Base-by-base conservation (phyloP, 2,113 vertebrate species). In the Gambusia affinis region DNA sequence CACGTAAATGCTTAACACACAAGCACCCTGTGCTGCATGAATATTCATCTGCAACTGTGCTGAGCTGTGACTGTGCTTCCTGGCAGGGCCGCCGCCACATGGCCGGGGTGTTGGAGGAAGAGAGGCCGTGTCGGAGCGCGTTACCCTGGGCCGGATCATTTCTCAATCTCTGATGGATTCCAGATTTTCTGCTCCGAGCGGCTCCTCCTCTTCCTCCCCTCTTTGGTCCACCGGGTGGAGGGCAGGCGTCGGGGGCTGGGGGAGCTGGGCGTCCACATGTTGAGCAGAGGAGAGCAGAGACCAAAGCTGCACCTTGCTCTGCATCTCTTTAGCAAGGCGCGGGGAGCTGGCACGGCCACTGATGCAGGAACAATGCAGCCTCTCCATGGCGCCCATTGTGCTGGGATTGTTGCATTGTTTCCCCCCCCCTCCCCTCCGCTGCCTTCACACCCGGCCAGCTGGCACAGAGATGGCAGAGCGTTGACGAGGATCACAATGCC, bases 31-130 rank as follows among this genome's bases (percentile, higher is more conserved):
- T 73, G 72, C 78, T 66, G 67, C 88, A 94, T 94, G 93, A 94
- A 95, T 95, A 94, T 94, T 94, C 94, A 95, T 94, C 80, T 42
- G 77, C 91, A 94, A 93, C 91, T 94, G 93, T 93, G 93, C 88
- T 87, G 92, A 85, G 91, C 90, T 90, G 90, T 93, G 93, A 94
- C 92, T 93, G 88, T 90, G 80, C 84, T 91, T 84, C 73, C 90
- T 95, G 93, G 93, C 92, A 87, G 82, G 80, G 84, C 79, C 73
- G 69, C 61, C 83, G 89, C 92, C 93, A 94, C 93, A 94, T 93
- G 93, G 93, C 90, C 70, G 65, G 88, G 87, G 92, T 92, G 93
- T 89, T 79, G 73, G 76, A 86, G 85, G 84, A 82, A 84, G 86
- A 93, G 81, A 92, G 90, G 90, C 90, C 87, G 82, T 85, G 91